Conservation (phyloP, 2,888 invertebrate genomes). For the Heliothis peltigera region DNA sequence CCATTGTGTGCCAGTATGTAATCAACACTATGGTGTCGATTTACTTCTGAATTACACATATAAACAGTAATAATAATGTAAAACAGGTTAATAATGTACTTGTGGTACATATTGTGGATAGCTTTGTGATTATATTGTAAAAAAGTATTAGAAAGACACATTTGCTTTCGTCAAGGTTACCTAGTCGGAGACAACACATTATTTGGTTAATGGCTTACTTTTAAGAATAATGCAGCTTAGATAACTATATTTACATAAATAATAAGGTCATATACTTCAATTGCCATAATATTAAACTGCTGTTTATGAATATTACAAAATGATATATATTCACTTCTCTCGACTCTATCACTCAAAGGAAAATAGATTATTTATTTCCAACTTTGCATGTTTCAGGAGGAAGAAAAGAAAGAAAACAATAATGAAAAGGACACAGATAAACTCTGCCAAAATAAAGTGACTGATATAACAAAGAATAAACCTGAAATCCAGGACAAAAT, state of each 20-base stretch:
- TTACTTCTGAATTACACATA: neutral
- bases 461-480: slow-evolving; percentile 68
- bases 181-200: neutral
- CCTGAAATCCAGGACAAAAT: slow-evolving; percentile 70
- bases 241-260: neutral
- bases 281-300: neutral
- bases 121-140: neutral
- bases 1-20: slow-evolving; percentile 19
- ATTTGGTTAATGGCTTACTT: neutral
- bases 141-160: slow-evolving; percentile 25
- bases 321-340: no score
- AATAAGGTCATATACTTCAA: neutral
- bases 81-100: slow-evolving; percentile 6
- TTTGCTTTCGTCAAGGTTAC: slow-evolving; percentile 51
- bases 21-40: neutral
- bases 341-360: no score
- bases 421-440: slow-evolving; percentile 79
- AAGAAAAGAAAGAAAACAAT: slow-evolving; percentile 88
- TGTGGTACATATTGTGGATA: neutral
- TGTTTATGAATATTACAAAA: no score
- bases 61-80: neutral
- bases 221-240: neutral
- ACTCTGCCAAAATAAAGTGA: slow-evolving; percentile 75
- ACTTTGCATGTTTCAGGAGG: slow-evolving; percentile 78
- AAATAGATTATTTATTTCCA: slow-evolving; percentile 20